Evolutionary conservation across 2,797 vertebrate genomes (phyloP), one percentile per base, ranked within the genome.

Genomic region (Jordanella pulchra): DNA sequence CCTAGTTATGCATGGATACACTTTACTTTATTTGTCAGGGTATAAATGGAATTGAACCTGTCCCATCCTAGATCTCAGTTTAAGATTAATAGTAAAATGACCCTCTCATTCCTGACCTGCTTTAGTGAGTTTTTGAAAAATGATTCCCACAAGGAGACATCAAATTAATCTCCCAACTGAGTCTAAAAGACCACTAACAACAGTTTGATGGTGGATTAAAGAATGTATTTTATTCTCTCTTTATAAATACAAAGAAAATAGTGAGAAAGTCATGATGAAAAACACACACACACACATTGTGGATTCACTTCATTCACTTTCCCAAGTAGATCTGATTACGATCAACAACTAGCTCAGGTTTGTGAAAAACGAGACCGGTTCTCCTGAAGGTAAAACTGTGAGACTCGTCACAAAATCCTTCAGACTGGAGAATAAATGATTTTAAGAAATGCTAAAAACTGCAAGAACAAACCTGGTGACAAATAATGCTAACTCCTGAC

Each of bases 301-400:
- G 72, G 76, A 81, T 84, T 80, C 77, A 76, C 67, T 83, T 79
- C 63, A 89, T 83, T 90, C 80, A 85, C 86, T 93, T 94, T 93
- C 91, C 89, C 91, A 94, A 94, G 90, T 93, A 83, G 94, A 87
- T 94, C 90, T 73, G 69, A 85, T 94, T 93, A 90, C 92, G 10
- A 1, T 74, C 67, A 80, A 85, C 75, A 81, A 81, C 61, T 74
- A 74, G 74, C 79, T 92, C 73, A 86, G 71, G 81, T 92, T 89
- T 76, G 76, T 81, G 86, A 84, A 90, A 91, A 89, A 87, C 69
- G 85, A 79, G 68, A 87, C 80, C 23, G 28, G 18, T 28, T 79
- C 51, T 75, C 72, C 69, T 67, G 51, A 42, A 70, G 71, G 68
- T 65, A 77, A 70, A 85, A 81, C n/a, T 44, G 54, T 50, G 71